These are phyloP conservation scores for Crossocerus cetratus DNA, from an alignment of 2,888 invertebrate genomes.

Conservation along the genomic window DNA sequence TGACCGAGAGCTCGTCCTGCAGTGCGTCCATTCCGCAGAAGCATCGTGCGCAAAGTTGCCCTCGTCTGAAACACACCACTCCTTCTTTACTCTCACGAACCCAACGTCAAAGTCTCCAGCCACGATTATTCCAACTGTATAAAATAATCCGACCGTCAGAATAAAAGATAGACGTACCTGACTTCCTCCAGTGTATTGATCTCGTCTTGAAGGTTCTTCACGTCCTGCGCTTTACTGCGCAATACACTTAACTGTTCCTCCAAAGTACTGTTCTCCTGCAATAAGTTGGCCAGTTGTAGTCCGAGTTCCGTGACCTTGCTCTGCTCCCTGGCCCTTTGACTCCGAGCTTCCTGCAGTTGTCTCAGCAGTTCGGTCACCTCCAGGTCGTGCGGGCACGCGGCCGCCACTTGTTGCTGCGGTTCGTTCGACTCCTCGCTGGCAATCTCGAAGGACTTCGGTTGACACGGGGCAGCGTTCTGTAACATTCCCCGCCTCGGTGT, in stretches of 20 bases:
- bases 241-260: constrained; percentile 84
- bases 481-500: neutral
- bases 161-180: constrained; percentile 79
- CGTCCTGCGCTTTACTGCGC: constrained; percentile 85
- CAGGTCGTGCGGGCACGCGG: constrained; percentile 66
- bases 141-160: too few relatives aligned
- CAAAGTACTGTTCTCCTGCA: constrained; percentile 84
- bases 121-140: too few relatives aligned
- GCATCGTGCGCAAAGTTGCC: constrained; percentile 89
- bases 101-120: neutral
- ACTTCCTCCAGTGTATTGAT: constrained; percentile 91
- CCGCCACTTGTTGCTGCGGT: constrained; percentile 45
- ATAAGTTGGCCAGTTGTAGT: constrained; percentile 85
- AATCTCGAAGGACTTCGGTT: constrained; percentile 49
- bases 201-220: constrained; percentile 90
- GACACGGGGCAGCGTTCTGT: constrained; percentile 62
- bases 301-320: constrained; percentile 86
- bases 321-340: constrained; percentile 84
- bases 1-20: constrained; percentile 82
- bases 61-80: constrained; percentile 81
- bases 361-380: constrained; percentile 80
- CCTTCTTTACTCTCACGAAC: neutral
- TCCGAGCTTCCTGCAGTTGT: constrained; percentile 85
- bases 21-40: constrained; percentile 82
- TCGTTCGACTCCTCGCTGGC: constrained; percentile 34